Conservation (phyloP, 2,888 invertebrate species). For the Silvanus unidentatus region DNA sequence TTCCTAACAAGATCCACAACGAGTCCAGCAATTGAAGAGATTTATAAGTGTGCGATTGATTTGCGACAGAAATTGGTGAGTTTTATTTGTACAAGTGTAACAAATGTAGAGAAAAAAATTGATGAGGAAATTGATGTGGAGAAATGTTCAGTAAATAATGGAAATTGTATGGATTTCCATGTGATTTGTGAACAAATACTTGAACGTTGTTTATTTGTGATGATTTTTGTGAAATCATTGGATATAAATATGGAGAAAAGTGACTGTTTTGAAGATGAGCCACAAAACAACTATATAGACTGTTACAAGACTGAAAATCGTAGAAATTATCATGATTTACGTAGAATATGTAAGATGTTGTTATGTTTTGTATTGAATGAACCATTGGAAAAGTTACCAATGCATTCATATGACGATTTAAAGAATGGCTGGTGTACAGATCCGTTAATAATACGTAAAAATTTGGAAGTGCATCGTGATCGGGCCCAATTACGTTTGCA, state of each 20-base stretch:
- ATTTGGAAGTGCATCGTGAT: conserved; percentile 38
- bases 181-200: conserved; percentile 46
- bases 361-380: conserved; percentile 33
- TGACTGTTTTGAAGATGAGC: conserved; percentile 32
- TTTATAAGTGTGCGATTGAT: conserved; percentile 36
- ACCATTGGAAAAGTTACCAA: conserved; percentile 32
- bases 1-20: conserved; percentile 40
- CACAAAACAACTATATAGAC: conserved; percentile 38
- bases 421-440: conserved; percentile 42
- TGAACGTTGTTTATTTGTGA: conserved; percentile 48
- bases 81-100: conserved; percentile 26
- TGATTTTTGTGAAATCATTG: conserved; percentile 45
- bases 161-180: conserved; percentile 30
- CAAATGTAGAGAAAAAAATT: conserved; percentile 18
- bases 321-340: too few relatives aligned
- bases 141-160: conserved; percentile 8
- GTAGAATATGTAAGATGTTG: too few relatives aligned
- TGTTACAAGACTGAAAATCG: conserved; percentile 27
- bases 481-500: conserved; percentile 36
- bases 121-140: conserved; percentile 18
- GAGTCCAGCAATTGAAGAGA: conserved; percentile 33
- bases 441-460: conserved; percentile 32
- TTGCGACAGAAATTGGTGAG: conserved; percentile 36
- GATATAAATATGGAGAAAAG: neutral
- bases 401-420: conserved; percentile 20